phyloP scores from a whole-genome alignment of 2,797 vertebrate species.

The Chaetophractus vellerosus region DNA sequence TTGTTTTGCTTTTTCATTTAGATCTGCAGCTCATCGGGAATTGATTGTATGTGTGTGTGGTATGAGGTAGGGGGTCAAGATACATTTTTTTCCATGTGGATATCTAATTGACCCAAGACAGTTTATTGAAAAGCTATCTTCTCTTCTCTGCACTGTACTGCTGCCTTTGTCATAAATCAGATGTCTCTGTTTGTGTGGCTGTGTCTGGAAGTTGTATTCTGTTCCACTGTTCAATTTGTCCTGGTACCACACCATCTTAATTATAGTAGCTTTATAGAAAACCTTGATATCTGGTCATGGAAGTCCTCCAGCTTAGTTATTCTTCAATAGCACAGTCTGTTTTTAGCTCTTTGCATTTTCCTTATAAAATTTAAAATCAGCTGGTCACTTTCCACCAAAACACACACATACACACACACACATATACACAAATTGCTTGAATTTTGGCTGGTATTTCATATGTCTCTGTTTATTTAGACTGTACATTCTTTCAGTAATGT shows the following conservation, averaged over 20 bases:
- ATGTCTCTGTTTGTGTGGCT: too few relatives aligned
- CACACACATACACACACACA: neutral
- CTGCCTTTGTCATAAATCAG: neutral
- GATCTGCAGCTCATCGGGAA: neutral
- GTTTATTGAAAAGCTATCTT: neutral
- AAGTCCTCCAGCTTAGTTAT: neutral
- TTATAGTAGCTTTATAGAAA: neutral
- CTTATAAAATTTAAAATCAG: neutral
- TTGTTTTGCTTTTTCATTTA: neutral
- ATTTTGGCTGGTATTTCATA: neutral
- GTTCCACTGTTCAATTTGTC: neutral
- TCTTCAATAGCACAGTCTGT: neutral
- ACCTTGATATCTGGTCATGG: neutral
- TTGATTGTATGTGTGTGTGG: neutral
- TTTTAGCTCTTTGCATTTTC: neutral
- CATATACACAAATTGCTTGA: neutral
- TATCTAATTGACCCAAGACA: neutral
- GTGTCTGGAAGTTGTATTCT: neutral
- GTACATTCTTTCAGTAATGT: neutral
- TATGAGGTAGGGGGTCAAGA: neutral
- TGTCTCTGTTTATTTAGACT: neutral
- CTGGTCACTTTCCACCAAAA: conserved; percentile 27
- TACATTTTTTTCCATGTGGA: neutral
- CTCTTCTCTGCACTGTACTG: neutral
- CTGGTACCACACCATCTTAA: neutral